Evolutionary conservation across 2,797 vertebrate species (phyloP).

Genomic region (Pangasius macronema): DNA sequence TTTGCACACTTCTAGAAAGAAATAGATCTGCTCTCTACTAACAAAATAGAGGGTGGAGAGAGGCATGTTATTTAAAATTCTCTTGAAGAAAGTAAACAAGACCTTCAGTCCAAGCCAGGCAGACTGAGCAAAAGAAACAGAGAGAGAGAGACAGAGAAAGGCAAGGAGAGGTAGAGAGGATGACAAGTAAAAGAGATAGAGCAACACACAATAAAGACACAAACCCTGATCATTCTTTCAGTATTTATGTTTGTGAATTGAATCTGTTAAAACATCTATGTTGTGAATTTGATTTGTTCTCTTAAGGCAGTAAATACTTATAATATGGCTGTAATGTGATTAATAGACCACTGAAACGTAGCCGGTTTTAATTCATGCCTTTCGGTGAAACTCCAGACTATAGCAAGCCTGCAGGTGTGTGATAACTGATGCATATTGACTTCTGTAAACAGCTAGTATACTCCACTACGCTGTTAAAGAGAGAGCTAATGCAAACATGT

Average conservation of each 20-base stretch:
- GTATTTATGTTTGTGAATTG: neutral
- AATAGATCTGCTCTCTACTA: conserved; percentile 63
- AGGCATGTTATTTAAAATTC: conserved; percentile 43
- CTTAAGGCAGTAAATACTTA: neutral
- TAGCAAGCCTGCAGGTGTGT: neutral
- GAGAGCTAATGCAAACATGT: conserved; percentile 36
- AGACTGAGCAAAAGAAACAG: neutral
- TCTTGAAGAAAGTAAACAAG: conserved; percentile 37
- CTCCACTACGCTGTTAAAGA: conserved; percentile 35
- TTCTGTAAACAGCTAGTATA: conserved; percentile 34
- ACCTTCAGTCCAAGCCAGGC: conserved; percentile 4
- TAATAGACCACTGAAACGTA: conserved; percentile 1
- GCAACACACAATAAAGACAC: neutral
- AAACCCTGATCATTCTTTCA: neutral
- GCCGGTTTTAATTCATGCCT: conserved; percentile 23
- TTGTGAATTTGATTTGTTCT: neutral
- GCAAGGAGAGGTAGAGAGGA: neutral
- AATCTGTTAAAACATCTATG: conserved; percentile 6
- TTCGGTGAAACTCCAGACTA: neutral
- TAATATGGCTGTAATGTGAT: conserved; percentile 7
- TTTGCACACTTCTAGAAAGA: conserved; percentile 65
- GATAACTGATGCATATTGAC: conserved; percentile 28
- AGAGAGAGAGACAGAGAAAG: conserved; percentile 39
- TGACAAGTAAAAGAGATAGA: neutral
- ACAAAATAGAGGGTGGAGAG: conserved; percentile 25